Evolutionary conservation across 2,888 invertebrate species (phyloP), one percentile per base, ranked within the genome.

Genomic region (Drosophila mimica): DNA sequence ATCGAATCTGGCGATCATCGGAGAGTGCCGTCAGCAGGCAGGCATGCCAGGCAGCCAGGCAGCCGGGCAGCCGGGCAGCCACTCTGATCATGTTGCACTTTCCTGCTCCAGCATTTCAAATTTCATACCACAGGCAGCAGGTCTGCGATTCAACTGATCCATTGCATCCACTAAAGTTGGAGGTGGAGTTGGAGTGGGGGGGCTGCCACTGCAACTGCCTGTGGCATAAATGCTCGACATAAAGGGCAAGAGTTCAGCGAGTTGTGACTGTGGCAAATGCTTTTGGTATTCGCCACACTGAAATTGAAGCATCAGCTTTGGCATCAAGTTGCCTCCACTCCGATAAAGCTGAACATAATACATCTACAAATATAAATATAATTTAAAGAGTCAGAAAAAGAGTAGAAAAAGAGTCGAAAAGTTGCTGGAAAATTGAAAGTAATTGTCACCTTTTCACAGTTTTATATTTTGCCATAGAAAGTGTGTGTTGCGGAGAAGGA

Each of bases 211-310:
- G 69, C 75, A 69, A 54, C 62, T 48, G 80, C 88, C 85, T 74
- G 81, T 70, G 83, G 85, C 83, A 79, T 64, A 88, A 79, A 79
- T 84, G 87, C 89, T 76, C 87, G 79, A 89, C 89, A 88, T 81
- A 88, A 87, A 88, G 89, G 87, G 87, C 87, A 88, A 88, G 70
- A 88, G 87, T 89, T 88, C 87, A 88, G 76, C 71, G 65, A 87
- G 87, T 84, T 88, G 79, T 73, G 84, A 87, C 87, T 87, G 84
- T 79, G 84, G 81, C 71, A 75, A 75, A 81, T 72, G 74, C 69
- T 67, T 69, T 70, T 62, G 52, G 48, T 65, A 63, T 81, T 79
- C 68, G 46, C 70, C 61, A 36, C 53, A 74, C 71, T 79, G 75
- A 79, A 79, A 72, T 79, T 79, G 79, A 79, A 72, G 79, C 76